Conservation (phyloP, 2,797 vertebrate genomes). For the Vespertilio murinus region DNA sequence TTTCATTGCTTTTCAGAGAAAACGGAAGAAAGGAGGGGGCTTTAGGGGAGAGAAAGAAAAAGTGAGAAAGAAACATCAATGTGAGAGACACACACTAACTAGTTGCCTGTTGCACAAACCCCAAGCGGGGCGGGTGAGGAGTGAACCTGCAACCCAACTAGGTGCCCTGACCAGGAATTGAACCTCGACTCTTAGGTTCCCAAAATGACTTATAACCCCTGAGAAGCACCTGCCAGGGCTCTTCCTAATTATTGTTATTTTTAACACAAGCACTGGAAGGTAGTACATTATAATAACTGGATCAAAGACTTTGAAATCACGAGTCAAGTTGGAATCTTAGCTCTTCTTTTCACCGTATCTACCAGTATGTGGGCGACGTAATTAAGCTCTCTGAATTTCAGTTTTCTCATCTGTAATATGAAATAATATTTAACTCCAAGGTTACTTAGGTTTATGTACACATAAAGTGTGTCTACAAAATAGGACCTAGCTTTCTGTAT, state of each 20-base stretch:
- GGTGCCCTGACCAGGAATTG: too few species aligned
- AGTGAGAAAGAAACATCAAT: too few species aligned
- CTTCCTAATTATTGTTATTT: background rate
- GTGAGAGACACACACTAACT: too few species aligned
- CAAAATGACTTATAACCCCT: too few species aligned
- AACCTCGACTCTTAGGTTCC: too few species aligned
- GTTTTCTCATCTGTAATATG: background rate
- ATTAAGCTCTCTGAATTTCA: background rate
- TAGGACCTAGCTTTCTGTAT: background rate
- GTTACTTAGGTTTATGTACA: background rate
- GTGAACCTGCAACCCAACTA: too few species aligned
- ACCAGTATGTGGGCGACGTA: background rate
- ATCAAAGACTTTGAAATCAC: background rate
- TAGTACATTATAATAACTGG: background rate
- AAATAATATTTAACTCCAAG: background rate
- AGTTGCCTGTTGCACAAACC: too few species aligned
- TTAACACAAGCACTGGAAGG: fast-evolving
- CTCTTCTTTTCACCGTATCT: background rate
- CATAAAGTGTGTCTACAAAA: background rate
- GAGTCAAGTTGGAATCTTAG: background rate
- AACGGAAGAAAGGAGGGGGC: too few species aligned
- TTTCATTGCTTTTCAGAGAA: too few species aligned
- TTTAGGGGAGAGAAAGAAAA: too few species aligned
- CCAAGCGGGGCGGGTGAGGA: too few species aligned
- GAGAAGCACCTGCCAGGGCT: too few species aligned